Evolutionary conservation across 2,797 vertebrate genomes (phyloP).

Genomic region (Artibeus lituratus): DNA sequence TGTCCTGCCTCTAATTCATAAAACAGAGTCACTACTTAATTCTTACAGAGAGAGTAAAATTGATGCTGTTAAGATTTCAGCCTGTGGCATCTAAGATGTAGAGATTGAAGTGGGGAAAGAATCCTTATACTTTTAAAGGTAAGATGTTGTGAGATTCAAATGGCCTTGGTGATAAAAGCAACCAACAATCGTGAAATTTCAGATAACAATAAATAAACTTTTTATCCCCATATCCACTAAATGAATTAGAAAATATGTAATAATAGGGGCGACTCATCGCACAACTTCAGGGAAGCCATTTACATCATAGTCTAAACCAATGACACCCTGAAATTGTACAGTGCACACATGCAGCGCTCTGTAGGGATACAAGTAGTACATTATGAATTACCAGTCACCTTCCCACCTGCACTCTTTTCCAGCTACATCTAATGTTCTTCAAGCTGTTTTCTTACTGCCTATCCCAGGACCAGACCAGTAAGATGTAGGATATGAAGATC

Average conservation of each 20-base stretch:
- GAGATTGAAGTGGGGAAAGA: not conserved
- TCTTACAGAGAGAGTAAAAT: not conserved
- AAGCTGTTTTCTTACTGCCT: not conserved
- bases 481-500: not conserved
- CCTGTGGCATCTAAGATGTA: not conserved
- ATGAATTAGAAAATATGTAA: not conserved
- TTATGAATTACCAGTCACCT: not conserved
- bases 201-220: not conserved
- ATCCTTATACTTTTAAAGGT: conserved; percentile 5
- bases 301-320: not conserved
- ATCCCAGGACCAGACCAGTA: not conserved
- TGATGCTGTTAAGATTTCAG: not conserved
- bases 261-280: not conserved
- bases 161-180: not conserved
- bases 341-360: not conserved
- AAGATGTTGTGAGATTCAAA: not conserved
- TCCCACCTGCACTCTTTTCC: not conserved
- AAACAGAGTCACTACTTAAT: not conserved
- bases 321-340: not conserved
- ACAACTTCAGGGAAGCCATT: not conserved
- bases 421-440: not conserved
- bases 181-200: not conserved
- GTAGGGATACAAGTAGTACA: not conserved
- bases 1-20: not conserved
- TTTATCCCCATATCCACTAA: not conserved